Base-by-base conservation (phyloP, 2,888 invertebrate genomes). In the Mesochorus sp. region DNA sequence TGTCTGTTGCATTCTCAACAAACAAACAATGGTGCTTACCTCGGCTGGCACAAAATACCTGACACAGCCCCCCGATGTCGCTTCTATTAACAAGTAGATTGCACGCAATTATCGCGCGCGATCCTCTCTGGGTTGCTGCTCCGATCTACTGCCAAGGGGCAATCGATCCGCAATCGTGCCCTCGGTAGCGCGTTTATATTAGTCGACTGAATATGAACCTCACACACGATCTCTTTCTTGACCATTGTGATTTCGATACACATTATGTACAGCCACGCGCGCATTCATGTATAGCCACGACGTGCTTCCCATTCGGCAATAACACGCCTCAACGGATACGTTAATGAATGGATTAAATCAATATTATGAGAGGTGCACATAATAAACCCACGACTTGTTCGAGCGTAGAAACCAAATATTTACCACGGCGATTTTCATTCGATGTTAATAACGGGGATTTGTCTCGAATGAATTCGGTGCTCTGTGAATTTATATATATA, bases 41-140 rank as follows among this genome's bases (percentile, higher is more conserved):
- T 85, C 82, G 80, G 81, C 81, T 31, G 62, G 64, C 82, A 84
- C 85, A 85, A 87, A 88, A 87, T 86, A 85, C 86, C 86, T 86
- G 87, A 87, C 88, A 86, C 82, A n/a, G n/a, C n/a, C n/a, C 81
- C 81, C 84, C 84, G 84, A 85, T 84, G 82, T 84, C 84, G 80
- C 83, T 83, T 79, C 88, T 82, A 88, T 87, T 88, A 88, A 87
- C 87, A 87, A 85, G 87, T 86, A n/a, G n/a, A 86, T 86, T 87
- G 79, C 83, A 79, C 80, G 84, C 88, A 88, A 88, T 88, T 88
- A 88, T 86, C n/a, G n/a, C 86, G 82, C 77, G 83, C 76, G 85
- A 85, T 84, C 80, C 81, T 79, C n/a, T 59, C 49, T 21, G 42
- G 67, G 19, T 44, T 39, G 37, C 28, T 55, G 39, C 44, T 47